Evolutionary conservation across 2,113 vertebrate species (phyloP), one percentile per base, ranked within the genome.

Genomic region (Megaleporinus macrocephalus): DNA sequence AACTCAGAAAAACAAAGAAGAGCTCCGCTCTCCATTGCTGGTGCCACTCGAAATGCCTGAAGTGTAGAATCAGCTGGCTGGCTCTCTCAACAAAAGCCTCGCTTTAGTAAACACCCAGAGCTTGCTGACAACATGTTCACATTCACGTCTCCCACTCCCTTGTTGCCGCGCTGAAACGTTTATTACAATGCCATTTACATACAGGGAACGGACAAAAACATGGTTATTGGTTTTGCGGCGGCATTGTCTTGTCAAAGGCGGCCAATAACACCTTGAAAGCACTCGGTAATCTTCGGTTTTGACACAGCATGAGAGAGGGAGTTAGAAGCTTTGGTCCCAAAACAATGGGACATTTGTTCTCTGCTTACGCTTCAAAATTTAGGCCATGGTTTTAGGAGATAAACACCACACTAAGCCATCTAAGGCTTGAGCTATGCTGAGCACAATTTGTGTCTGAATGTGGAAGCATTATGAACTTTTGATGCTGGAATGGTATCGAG

Each of bases 311-410:
- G 82, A 88, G 85, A 78, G 85, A 80, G 41, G 80, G 77, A 86
- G 88, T 81, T 86, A 87, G 87, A 87, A 86, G 91, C 88, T 89
- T 92, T 88, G 85, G 82, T 62, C 63, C 73, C 29, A 65, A 85
- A 90, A 93, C 91, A 93, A 94, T 91, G 83, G 85, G 79, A 85
- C 88, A 89, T 92, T 93, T 93, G 92, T 90, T 90, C 87, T 78
- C 80, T 74, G 89, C 90, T 41, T 90, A 88, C 80, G 85, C 84
- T 82, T 90, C 85, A 89, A 90, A 84, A 91, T 92, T 77, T 89
- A 88, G 90, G 90, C 91, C 91, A 89, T 76, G 89, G 89, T 90
- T 93, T 92, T 86, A 84, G 85, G 72, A 90, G 86, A 91, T 92
- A 90, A 93, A 91, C 88, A 87, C 66, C 84, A 87, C 85, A 92